These are phyloP conservation scores for Montipora capitata DNA, from an alignment of 92 coral and sea anemone species.

Conservation along the genomic window DNA sequence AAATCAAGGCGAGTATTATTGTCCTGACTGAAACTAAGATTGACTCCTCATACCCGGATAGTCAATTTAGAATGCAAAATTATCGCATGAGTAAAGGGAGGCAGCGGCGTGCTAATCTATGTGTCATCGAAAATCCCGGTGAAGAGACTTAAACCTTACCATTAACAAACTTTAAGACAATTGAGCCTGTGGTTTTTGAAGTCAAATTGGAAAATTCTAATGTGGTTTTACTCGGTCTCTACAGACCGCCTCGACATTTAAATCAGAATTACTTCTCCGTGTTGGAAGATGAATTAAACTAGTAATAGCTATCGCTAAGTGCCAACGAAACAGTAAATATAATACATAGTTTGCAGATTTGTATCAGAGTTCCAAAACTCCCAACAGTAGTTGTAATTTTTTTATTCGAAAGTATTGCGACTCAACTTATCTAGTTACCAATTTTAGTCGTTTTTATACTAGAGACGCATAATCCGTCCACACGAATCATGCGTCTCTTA, in stretches of 20 bases:
- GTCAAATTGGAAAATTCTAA: constrained; percentile 16
- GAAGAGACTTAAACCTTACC: constrained; percentile 15
- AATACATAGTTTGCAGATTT: too few relatives aligned
- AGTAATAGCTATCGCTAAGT: too few relatives aligned
- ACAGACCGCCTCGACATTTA: constrained; percentile 40
- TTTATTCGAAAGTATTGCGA: too few relatives aligned
- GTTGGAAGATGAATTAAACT: constrained; percentile 23
- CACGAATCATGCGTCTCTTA: too few relatives aligned
- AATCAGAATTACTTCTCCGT: not conserved
- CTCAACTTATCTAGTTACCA: too few relatives aligned
- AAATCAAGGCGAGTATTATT: constrained; percentile 5
- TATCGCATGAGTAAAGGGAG: constrained; percentile 61
- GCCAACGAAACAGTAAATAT: too few relatives aligned
- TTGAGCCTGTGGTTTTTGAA: constrained; percentile 41
- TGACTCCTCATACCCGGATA: not conserved
- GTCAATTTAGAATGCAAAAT: constrained; percentile 43
- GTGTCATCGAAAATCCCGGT: constrained; percentile 21
- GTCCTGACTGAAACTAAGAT: constrained; percentile 20
- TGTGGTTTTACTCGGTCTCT: constrained; percentile 20
- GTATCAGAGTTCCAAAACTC: too few relatives aligned
- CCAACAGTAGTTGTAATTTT: too few relatives aligned
- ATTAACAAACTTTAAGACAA: constrained; percentile 7
- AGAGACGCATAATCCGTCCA: too few relatives aligned
- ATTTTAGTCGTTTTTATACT: too few relatives aligned
- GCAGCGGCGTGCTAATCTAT: constrained; percentile 61